These are phyloP conservation scores for Bufotes viridis DNA, from an alignment of 2,797 vertebrate genomes.

Conservation along the genomic window DNA sequence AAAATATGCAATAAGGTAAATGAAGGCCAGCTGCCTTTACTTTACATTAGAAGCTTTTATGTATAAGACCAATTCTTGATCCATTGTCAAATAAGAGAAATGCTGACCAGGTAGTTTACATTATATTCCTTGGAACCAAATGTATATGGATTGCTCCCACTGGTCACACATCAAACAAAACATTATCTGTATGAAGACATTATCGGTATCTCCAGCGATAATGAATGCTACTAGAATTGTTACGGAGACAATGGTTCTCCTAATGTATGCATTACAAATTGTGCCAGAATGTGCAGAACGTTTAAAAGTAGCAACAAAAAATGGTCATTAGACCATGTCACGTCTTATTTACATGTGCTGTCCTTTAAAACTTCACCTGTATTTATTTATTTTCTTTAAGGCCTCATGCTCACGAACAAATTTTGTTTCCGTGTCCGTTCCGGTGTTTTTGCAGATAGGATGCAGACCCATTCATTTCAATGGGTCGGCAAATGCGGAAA, in stretches of 20 bases:
- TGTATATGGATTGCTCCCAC: slow-evolving; percentile 23
- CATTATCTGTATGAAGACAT: not conserved
- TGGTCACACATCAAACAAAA: not conserved
- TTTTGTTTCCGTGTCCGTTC: too few species aligned
- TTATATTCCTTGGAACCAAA: slow-evolving; percentile 19
- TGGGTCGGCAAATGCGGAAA: too few species aligned
- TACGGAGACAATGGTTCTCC: not conserved
- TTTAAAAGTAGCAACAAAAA: too few species aligned
- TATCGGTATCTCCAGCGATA: too few species aligned
- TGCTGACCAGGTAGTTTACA: slow-evolving; percentile 1
- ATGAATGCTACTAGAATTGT: not conserved
- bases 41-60: slow-evolving; percentile 30
- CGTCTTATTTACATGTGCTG: too few species aligned
- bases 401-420: too few species aligned
- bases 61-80: slow-evolving; percentile 19
- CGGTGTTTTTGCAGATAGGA: too few species aligned
- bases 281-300: not conserved
- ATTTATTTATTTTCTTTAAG: too few species aligned
- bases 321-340: too few species aligned
- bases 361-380: too few species aligned
- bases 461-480: too few species aligned
- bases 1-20: slow-evolving; percentile 33
- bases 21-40: slow-evolving; percentile 3
- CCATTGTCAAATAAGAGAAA: slow-evolving; percentile 11
- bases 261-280: not conserved